Evolutionary conservation across 1,140 invertebrate genomes (phyloP), one percentile per base, ranked within the genome.

Genomic region (Papilio machaon): DNA sequence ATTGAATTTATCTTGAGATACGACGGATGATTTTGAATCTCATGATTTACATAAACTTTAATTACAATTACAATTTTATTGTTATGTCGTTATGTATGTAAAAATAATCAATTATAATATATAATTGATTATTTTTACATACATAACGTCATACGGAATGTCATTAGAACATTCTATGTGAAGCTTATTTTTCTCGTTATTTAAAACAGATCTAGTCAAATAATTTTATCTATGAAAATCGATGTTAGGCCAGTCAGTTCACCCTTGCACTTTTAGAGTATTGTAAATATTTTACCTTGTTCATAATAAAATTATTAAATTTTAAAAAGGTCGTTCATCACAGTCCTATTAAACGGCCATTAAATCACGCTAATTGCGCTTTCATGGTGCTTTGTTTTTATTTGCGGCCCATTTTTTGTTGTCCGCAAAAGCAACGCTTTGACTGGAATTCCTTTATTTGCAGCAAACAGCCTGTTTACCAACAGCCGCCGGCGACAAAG

Each of bases 401-500:
- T 93, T 94, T 90, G 80, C 85, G 84, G 84, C 80, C 85, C 85
- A 89, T 94, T 94, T 94, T 92, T 92, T 89, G 85, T 87, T 85
- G 83, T 83, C 84, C 83, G 83, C 86, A 85, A 89, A 89, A 88
- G 85, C 87, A 84, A 85, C 82, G 78, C 83, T 82, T 82, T 91
- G 86, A 91, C 92, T 91, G 90, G 92, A 91, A 94, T 94, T 90
- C 92, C 88, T 94, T 94, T 94, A 94, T 94, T 92, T 92, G 89
- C 82, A 78, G 81, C 87, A 87, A 91, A 89, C 89, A 85, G 89
- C 82, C 87, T 93, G 92, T 92, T 94, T 91, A 92, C 91, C 87
- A 90, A 91, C 87, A 91, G 85, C 89, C 84, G 85, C 77, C 79
- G 79, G 83, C 86, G 85, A 94, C 92, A 94, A 94, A 94, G 89